Conservation (phyloP, 2,888 invertebrate genomes). For the Tuberolachnus salignus region DNA sequence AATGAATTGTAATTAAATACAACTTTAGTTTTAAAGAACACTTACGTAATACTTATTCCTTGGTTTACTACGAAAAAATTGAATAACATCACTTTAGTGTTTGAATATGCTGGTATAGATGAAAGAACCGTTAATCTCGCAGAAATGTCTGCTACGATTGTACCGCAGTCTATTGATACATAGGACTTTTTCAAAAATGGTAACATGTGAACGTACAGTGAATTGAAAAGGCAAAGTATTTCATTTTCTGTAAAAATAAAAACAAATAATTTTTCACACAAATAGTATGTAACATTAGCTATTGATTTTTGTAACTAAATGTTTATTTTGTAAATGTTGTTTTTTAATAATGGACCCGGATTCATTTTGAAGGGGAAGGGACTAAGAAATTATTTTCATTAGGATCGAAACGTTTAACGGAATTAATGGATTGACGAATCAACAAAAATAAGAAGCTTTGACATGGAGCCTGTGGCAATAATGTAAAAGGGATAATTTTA, state of each 20-base stretch:
- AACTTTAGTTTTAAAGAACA: not conserved
- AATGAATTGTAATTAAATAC: too few species aligned
- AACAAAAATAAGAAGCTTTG: too few species aligned
- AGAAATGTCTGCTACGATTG: conserved; percentile 60
- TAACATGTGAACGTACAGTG: conserved; percentile 60
- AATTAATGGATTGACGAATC: too few species aligned
- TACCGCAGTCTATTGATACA: conserved; percentile 57
- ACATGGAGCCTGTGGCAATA: too few species aligned
- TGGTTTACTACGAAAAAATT: conserved; percentile 56
- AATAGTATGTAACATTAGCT: not conserved
- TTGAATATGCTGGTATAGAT: conserved; percentile 53
- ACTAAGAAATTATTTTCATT: too few species aligned
- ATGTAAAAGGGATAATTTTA: too few species aligned
- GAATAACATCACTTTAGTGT: conserved; percentile 57
- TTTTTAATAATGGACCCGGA: too few species aligned
- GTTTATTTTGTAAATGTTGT: not conserved
- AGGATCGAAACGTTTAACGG: too few species aligned
- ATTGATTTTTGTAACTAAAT: not conserved
- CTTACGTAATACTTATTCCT: conserved; percentile 55
- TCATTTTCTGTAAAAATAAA: conserved; percentile 57
- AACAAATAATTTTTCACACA: not conserved
- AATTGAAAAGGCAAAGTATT: conserved; percentile 58
- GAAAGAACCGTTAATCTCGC: conserved; percentile 59
- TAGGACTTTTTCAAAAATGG: conserved; percentile 59
- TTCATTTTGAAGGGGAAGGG: too few species aligned